Evolutionary conservation across 2,113 vertebrate genomes (phyloP), one percentile per base, ranked within the genome.

Genomic region (Catagonus wagneri): DNA sequence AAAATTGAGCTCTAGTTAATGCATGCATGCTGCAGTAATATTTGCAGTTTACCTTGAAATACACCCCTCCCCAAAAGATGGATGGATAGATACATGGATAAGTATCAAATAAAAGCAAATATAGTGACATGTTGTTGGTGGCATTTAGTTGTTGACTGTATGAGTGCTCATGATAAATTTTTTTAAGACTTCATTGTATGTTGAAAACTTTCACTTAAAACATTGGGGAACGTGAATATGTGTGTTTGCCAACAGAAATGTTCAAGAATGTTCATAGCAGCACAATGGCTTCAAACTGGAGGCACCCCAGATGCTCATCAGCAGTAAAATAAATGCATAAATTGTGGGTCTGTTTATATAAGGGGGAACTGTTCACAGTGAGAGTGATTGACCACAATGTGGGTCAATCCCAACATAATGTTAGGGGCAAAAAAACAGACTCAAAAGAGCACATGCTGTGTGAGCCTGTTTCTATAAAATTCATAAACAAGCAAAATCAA

Each of bases 151-250:
- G 54, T 3, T 25, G 50, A 32, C 25, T 23, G 14, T 58, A 1
- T 12, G n/a, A 19, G 16, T 8, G 61, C n/a, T 76, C 1, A 0
- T 34, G 16, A 10, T 14, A 13, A 17, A 4, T 2, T 11, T 20
- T 10, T 56, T 25, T 89, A 39, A 50, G 50, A 3, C 39, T 76
- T 83, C 19, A 29, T 25, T 56, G 2, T 16, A 3, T 39, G n/a
- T 83, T 56, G 19, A 74, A 76, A 60, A 7, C 0, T 50, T 68
- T 63, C 16, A 34, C 23, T 4, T 32, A 22, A 83, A 71, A 15
- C n/a, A 1, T 19, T 17, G 16, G 52, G 9, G 6, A 23, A 85
- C n/a, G 29, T 15, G 50, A 23, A 17, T n/a, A 1, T 0, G 0
- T 3, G 1, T 7, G 68, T 36, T 61, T 56, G 56, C 50, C 44